Base-by-base conservation (phyloP, 2,888 invertebrate genomes). In the Lymantria dispar region DNA sequence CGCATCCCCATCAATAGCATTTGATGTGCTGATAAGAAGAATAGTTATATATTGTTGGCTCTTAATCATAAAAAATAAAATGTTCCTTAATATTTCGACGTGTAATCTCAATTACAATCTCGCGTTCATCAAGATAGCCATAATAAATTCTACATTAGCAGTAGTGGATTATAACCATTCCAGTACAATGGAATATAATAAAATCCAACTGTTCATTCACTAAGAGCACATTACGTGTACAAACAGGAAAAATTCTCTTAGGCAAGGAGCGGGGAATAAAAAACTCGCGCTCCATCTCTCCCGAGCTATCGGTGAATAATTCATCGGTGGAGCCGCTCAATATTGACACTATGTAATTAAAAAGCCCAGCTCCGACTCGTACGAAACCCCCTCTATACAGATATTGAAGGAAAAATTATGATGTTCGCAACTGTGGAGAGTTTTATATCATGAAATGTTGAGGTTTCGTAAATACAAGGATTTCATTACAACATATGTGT, bases 271-370 rank as follows among this genome's bases (percentile, higher is more conserved):
- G 46, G 48, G 42, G 43, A 30, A n/a, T 14, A 62, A 61, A 58
- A 63, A 65, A 59, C 37, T 45, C 36, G 3, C 31, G 22, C 5
- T 3, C 48, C 47, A 48, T 49, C 41, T 66, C 60, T 58, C 61
- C 55, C 55, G 53, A 56, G 57, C 62, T 48, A 54, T 54, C 48
- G 62, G 62, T 86, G 80, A 87, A 87, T 86, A 77, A 85, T 85
- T 84, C 84, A 87, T 79, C 55, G 60, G 67, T 48, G 64, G 60
- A 54, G 52, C 59, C 47, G 59, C 43, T 58, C 63, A 49, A 49
- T 83, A 83, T 87, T 87, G 85, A 86, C 82, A 82, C 71, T 65
- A 63, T 72, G 81, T 86, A 87, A 87, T 86, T 86, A 87, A 85
- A 87, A 84, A 84, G 83, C 83, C 64, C 61, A 50, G 61, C 70